phyloP scores from a whole-genome alignment of 2,888 invertebrate species.

The Stenichneumon culpator region DNA sequence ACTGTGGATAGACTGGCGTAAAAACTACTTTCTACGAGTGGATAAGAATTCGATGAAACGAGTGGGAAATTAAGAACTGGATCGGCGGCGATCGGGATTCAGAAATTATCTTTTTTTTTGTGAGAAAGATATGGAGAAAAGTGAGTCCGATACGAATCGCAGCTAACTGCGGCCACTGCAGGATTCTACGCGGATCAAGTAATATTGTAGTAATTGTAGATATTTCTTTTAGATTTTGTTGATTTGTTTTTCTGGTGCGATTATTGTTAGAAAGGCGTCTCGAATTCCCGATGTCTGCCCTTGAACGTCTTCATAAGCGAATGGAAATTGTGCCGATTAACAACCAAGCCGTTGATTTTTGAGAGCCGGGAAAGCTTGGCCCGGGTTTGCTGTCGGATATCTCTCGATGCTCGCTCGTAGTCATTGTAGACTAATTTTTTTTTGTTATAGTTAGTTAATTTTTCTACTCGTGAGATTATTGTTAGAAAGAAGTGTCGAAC shows the following conservation, averaged over 20 bases:
- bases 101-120: background rate
- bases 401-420: background rate
- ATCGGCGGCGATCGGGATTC: background rate
- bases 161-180: too few relatives aligned
- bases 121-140: too few relatives aligned
- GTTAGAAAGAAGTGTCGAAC: background rate
- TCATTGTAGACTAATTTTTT: too few relatives aligned
- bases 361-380: background rate
- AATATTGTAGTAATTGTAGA: too few relatives aligned
- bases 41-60: background rate
- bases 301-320: background rate
- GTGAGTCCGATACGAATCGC: too few relatives aligned
- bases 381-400: background rate
- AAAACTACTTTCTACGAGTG: background rate
- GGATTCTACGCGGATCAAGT: too few relatives aligned
- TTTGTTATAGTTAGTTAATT: too few relatives aligned
- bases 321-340: background rate
- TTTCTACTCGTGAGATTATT: too few relatives aligned
- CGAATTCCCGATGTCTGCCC: background rate
- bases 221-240: too few relatives aligned
- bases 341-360: background rate
- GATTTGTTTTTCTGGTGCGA: too few relatives aligned
- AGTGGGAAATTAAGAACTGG: background rate
- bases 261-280: background rate
- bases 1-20: background rate